Conservation (phyloP, 2,797 vertebrate genomes). For the Pipistrellus kuhlii region DNA sequence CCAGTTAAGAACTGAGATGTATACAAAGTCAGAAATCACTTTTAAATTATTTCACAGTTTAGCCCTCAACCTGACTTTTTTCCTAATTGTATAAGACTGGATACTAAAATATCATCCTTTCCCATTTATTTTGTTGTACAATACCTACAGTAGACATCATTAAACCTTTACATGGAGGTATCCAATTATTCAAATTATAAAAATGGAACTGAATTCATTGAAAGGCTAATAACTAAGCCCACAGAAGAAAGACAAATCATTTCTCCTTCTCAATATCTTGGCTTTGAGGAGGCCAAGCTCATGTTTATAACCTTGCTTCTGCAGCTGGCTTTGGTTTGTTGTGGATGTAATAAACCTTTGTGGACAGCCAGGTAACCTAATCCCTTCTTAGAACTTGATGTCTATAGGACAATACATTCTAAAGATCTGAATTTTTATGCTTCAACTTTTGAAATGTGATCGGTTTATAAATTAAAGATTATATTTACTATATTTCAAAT, state of each 20-base stretch:
- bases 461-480: conserved; percentile 27
- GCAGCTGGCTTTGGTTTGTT: neutral
- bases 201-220: conserved; percentile 14
- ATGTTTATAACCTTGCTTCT: neutral
- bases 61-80: neutral
- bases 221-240: neutral
- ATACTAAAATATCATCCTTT: neutral
- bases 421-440: neutral
- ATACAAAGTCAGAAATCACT: neutral
- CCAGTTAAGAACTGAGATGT: neutral
- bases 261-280: conserved; percentile 15
- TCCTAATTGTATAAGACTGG: neutral
- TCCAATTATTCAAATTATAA: conserved; percentile 14
- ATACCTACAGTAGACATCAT: neutral
- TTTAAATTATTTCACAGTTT: neutral
- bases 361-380: neutral
- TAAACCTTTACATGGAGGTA: neutral
- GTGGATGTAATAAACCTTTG: neutral
- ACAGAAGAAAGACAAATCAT: conserved; percentile 37
- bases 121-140: neutral
- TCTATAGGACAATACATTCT: conserved; percentile 2
- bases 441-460: conserved; percentile 55
- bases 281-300: neutral
- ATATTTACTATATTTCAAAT: conserved; percentile 11
- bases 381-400: conserved; percentile 23